Conservation (phyloP, 1,140 invertebrate genomes). For the Magallana gigas region DNA sequence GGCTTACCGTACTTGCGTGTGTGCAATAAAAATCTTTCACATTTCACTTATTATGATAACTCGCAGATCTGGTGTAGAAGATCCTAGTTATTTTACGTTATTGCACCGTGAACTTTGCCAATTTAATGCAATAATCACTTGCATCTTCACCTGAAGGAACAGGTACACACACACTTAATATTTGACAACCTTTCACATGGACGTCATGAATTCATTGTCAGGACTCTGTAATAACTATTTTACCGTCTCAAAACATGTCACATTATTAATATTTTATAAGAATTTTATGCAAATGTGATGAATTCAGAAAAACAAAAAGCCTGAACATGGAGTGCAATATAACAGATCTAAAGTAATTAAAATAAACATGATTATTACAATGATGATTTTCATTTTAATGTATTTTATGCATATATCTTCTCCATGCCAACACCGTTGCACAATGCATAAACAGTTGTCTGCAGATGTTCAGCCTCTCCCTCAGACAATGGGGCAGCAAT, state of each 20-base stretch:
- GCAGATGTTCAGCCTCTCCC: too few relatives aligned
- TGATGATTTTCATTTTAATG: too few relatives aligned
- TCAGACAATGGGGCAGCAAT: too few relatives aligned
- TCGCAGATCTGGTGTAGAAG: background rate
- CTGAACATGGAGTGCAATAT: background rate
- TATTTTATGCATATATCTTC: too few relatives aligned
- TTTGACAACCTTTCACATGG: slow-evolving; percentile 9
- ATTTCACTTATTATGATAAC: slow-evolving; percentile 1
- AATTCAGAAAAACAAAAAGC: background rate
- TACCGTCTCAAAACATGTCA: slow-evolving; percentile 24
- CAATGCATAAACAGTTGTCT: too few relatives aligned
- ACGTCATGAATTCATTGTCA: slow-evolving; percentile 25
- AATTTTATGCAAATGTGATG: slow-evolving; percentile 16
- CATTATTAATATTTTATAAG: slow-evolving; percentile 22
- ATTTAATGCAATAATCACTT: background rate
- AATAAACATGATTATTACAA: too few relatives aligned
- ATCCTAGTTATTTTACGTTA: too few relatives aligned
- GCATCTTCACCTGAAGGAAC: background rate
- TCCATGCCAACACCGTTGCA: too few relatives aligned
- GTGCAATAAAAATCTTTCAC: slow-evolving; percentile 27
- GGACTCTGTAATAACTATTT: background rate
- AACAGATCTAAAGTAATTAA: background rate
- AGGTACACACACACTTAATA: background rate
- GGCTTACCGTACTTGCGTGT: background rate
- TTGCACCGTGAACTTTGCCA: too few relatives aligned